phyloP scores from a whole-genome alignment of 2,113 vertebrate species.

The Engystomops pustulosus region DNA sequence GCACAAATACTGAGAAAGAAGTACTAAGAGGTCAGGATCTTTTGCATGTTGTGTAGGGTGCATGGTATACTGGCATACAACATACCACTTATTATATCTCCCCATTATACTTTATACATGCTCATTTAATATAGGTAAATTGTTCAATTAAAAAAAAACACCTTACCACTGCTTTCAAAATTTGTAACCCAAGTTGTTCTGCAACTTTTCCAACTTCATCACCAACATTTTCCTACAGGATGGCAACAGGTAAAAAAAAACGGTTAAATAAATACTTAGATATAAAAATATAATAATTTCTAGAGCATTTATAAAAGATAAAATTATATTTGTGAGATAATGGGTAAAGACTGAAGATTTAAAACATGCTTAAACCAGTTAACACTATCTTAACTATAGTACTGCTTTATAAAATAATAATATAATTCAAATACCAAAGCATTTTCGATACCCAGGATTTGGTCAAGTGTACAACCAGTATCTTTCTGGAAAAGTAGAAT shows the following conservation, averaged over 20 bases:
- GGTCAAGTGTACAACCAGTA: not conserved
- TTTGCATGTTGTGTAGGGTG: too few relatives aligned
- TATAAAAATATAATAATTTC: not conserved
- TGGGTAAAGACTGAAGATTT: too few relatives aligned
- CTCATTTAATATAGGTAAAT: not conserved
- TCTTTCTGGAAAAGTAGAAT: conserved; percentile 7
- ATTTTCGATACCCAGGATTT: not conserved
- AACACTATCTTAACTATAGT: too few relatives aligned
- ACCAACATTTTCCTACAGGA: not conserved
- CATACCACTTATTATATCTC: too few relatives aligned
- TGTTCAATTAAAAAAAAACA: not conserved
- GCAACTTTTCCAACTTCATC: not conserved
- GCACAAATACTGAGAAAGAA: too few relatives aligned
- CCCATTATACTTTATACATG: too few relatives aligned
- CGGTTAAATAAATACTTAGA: not conserved
- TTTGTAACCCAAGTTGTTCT: not conserved
- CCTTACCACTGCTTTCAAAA: not conserved
- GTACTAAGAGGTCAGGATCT: too few relatives aligned
- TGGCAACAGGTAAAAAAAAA: not conserved
- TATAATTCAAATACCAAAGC: not conserved
- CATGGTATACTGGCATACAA: too few relatives aligned
- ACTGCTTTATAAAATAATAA: too few relatives aligned
- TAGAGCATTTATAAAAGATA: not conserved
- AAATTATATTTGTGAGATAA: too few relatives aligned
- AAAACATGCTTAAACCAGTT: too few relatives aligned